phyloP scores from a whole-genome alignment of 1,140 invertebrate species.

The Solenopsis invicta region DNA sequence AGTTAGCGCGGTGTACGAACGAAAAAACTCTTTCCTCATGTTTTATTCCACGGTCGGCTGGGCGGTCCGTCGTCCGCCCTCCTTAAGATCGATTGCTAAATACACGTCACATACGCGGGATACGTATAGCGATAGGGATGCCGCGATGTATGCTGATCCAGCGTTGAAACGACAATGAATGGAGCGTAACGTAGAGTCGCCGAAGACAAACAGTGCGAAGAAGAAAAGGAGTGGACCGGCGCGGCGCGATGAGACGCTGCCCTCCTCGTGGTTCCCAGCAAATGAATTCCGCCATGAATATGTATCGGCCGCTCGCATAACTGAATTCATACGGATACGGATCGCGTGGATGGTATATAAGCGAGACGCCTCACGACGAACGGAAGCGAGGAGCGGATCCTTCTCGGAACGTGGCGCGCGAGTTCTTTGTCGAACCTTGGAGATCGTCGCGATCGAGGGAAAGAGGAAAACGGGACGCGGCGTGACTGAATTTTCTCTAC shows the following conservation, averaged over 20 bases:
- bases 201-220: slow-evolving; percentile 50
- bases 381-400: slow-evolving; percentile 63
- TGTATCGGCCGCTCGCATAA: slow-evolving; percentile 81
- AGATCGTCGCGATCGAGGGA: slow-evolving; percentile 8
- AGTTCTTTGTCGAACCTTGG: slow-evolving; percentile 29
- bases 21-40: slow-evolving; percentile 69
- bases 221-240: slow-evolving; percentile 63
- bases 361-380: slow-evolving; percentile 61
- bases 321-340: slow-evolving; percentile 79
- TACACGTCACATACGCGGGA: slow-evolving; percentile 38
- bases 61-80: slow-evolving; percentile 65
- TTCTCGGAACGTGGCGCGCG: slow-evolving; percentile 31
- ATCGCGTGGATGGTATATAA: slow-evolving; percentile 59
- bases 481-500: slow-evolving; percentile 36
- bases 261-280: slow-evolving; percentile 79
- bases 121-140: not conserved
- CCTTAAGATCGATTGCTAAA: slow-evolving; percentile 72
- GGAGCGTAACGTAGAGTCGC: slow-evolving; percentile 31
- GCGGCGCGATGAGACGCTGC: slow-evolving; percentile 80
- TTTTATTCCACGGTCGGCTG: slow-evolving; percentile 71
- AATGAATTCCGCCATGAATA: slow-evolving; percentile 83
- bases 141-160: slow-evolving; percentile 23
- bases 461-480: slow-evolving; percentile 27
- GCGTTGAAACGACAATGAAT: slow-evolving; percentile 62
- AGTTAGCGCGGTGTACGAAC: slow-evolving; percentile 19